A percentile compares a stretch with the other conserved stretches of the same genome.
Conservation (phyloP, 1,140 invertebrate species). For the Brachionus sp. region DNA sequence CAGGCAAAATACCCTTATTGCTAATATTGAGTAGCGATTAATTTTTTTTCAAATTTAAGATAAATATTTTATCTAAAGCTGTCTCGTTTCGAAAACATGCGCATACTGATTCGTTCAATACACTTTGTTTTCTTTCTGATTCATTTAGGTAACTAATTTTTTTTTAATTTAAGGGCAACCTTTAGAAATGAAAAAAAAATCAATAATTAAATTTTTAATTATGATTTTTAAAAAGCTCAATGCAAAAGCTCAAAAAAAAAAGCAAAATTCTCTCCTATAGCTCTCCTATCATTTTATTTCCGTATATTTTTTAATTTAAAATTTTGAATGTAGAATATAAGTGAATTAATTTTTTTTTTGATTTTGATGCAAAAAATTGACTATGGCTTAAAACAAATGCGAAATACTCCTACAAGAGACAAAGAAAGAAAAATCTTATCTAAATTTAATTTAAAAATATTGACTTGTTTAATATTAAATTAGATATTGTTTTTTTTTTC, state of each 20-base stretch:
- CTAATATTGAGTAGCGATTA: background rate
- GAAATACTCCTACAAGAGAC: background rate
- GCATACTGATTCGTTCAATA: slow-evolving; percentile 17
- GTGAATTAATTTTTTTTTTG: too few species aligned
- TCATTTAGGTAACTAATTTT: slow-evolving; percentile 11
- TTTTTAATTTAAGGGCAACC: background rate
- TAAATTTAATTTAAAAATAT: background rate
- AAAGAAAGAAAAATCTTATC: background rate
- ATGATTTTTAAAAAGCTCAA: background rate
- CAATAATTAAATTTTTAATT: background rate
- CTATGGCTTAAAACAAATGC: too few species aligned
- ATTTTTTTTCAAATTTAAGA: background rate
- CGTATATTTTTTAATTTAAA: background rate
- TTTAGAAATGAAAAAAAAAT: background rate
- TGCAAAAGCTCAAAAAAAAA: background rate
- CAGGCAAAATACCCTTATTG: too few species aligned
- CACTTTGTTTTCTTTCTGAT: background rate
- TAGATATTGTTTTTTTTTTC: background rate
- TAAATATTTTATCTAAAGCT: slow-evolving; percentile 12
- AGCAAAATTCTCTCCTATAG: background rate
- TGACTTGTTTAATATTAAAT: background rate
- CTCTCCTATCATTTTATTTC: too few species aligned
- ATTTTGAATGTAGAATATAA: background rate
- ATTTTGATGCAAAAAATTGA: too few species aligned
- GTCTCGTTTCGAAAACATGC: slow-evolving; percentile 27